Percentiles rank a stretch among this genome's conserved stretches.
phyloP scores from a whole-genome alignment of 2,113 vertebrate genomes.

The Shinisaurus crocodilurus region DNA sequence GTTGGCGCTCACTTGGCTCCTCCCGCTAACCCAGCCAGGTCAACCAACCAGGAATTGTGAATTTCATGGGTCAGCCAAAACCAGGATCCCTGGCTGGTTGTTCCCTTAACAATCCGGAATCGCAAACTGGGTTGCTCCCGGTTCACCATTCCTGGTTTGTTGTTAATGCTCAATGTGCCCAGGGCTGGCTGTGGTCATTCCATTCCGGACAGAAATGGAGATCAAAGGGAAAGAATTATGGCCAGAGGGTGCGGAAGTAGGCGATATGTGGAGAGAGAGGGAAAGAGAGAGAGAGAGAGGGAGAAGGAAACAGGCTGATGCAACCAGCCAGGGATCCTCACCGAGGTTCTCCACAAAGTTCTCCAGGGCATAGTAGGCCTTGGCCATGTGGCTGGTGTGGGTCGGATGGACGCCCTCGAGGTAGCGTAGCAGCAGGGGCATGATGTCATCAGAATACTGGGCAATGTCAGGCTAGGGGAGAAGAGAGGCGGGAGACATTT shows the following conservation, averaged over 20 bases:
- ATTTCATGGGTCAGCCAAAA: too few species aligned
- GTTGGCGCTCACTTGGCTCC: too few species aligned
- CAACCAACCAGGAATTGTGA: too few species aligned
- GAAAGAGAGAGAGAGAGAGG: not conserved
- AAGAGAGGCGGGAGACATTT: not conserved
- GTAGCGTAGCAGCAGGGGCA: conserved; percentile 87
- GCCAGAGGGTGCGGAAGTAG: too few species aligned
- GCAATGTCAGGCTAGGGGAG: conserved; percentile 84
- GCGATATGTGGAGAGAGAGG: not conserved
- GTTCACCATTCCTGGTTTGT: too few species aligned
- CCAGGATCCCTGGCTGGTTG: too few species aligned
- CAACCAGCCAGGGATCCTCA: conserved; percentile 48
- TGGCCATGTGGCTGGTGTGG: conserved; percentile 83
- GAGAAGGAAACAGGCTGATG: rapidly evolving
- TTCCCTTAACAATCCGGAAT: too few species aligned
- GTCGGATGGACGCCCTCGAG: conserved; percentile 80
- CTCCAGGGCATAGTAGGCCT: conserved; percentile 91
- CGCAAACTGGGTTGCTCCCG: too few species aligned
- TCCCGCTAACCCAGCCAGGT: too few species aligned
- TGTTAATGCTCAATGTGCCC: too few species aligned
- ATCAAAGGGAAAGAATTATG: not conserved
- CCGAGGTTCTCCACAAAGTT: conserved; percentile 92
- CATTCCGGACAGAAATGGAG: too few species aligned
- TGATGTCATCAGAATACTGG: conserved; percentile 83
- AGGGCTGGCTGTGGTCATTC: not conserved